These are phyloP conservation scores for Laupala kohalensis DNA, from an alignment of 1,140 invertebrate genomes.

Conservation along the genomic window DNA sequence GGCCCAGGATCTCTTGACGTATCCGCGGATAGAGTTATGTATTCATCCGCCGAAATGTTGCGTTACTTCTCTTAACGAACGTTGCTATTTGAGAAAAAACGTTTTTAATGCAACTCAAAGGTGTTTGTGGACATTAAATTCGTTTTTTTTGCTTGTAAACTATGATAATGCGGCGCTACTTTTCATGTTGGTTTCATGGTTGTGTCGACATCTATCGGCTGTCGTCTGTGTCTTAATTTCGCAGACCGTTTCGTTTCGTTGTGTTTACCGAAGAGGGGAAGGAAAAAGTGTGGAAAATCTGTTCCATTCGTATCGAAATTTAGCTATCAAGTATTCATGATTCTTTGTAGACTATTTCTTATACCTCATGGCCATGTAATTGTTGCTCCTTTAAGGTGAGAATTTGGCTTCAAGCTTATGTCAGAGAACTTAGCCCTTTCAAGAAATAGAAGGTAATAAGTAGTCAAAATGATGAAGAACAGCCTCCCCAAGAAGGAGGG, in stretches of 20 bases:
- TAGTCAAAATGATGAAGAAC: constrained; percentile 49
- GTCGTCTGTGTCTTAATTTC: constrained; percentile 6
- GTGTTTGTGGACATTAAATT: too few species aligned
- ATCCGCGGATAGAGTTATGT: background rate
- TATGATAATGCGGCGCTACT: background rate
- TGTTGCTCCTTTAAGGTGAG: constrained; percentile 1
- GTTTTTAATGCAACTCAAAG: too few species aligned
- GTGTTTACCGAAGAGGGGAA: background rate
- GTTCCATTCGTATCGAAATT: background rate
- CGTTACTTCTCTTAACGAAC: too few species aligned
- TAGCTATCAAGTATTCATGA: constrained; percentile 3
- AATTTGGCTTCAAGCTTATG: constrained; percentile 3
- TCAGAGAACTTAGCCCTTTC: background rate
- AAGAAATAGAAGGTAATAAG: background rate
- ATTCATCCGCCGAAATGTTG: background rate
- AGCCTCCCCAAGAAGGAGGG: constrained; percentile 73
- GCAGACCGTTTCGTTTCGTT: constrained; percentile 5
- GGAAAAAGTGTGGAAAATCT: background rate
- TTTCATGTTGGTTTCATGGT: background rate
- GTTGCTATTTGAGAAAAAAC: too few species aligned
- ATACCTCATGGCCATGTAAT: background rate
- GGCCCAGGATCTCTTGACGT: background rate
- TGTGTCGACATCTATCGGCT: constrained; percentile 12
- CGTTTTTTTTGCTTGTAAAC: too few species aligned
- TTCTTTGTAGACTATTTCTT: background rate